phyloP scores from a whole-genome alignment of 2,888 invertebrate genomes.

The Diloba caeruleocephala region DNA sequence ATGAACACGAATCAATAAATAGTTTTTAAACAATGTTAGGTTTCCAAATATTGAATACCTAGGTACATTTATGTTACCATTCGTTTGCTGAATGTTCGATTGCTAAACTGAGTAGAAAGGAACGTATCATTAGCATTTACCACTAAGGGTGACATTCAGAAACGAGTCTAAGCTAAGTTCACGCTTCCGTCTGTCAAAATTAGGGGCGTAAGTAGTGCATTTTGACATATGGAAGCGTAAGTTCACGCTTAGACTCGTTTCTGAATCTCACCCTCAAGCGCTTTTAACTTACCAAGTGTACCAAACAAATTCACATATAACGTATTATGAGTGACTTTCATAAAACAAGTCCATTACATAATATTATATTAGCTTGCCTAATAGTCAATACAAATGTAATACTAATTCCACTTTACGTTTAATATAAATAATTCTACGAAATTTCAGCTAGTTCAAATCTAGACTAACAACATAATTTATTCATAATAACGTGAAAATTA shows the following conservation, averaged over 20 bases:
- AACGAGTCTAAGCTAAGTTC: no score
- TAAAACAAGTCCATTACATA: slow-evolving; percentile 11
- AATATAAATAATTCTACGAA: slow-evolving; percentile 15
- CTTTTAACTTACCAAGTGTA: slow-evolving; percentile 27
- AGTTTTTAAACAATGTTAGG: neutral
- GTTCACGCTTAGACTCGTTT: no score
- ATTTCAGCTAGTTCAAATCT: slow-evolving; percentile 26
- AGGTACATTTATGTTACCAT: no score
- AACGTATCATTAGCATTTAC: no score
- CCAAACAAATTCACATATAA: slow-evolving; percentile 10
- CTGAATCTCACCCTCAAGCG: no score
- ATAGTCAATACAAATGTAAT: slow-evolving; percentile 7
- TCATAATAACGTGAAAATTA: slow-evolving; percentile 44
- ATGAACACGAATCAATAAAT: no score
- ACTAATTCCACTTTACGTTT: slow-evolving; percentile 19
- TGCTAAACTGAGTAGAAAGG: slow-evolving; percentile 19
- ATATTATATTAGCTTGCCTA: neutral
- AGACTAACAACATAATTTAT: slow-evolving; percentile 45
- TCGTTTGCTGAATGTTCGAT: slow-evolving; percentile 29
- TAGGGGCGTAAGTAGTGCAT: no score
- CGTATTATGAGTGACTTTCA: slow-evolving; percentile 23
- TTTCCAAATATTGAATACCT: no score
- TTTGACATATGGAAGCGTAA: no score
- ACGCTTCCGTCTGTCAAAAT: no score
- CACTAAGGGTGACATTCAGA: no score